Percentiles rank a stretch among this genome's conserved stretches.
Conservation (phyloP, 2,113 vertebrate species). For the Accipiter virgatus region DNA sequence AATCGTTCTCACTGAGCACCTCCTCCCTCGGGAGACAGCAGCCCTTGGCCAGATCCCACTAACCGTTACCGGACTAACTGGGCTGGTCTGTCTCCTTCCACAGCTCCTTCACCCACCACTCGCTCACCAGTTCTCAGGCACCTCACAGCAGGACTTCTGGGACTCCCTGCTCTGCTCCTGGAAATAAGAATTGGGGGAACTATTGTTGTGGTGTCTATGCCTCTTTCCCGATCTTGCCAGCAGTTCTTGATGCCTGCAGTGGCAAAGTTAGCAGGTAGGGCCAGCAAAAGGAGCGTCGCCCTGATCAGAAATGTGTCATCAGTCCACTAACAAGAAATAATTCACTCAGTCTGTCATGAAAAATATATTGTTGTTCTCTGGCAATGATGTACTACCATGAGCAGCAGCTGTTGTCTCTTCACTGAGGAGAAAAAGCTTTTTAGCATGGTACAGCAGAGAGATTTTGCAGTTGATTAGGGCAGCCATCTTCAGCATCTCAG, state of each 20-base stretch:
- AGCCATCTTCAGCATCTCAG: background rate
- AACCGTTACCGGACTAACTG: accelerated
- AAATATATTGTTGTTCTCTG: background rate
- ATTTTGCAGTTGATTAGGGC: background rate
- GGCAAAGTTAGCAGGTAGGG: background rate
- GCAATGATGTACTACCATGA: background rate
- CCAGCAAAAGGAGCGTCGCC: background rate
- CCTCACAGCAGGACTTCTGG: background rate
- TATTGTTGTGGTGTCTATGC: accelerated
- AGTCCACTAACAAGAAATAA: background rate
- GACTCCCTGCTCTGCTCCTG: background rate
- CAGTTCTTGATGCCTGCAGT: background rate
- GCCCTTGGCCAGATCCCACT: background rate
- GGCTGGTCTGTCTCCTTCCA: background rate
- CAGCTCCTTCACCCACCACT: background rate
- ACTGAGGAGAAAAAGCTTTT: background rate
- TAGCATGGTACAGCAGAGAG: background rate
- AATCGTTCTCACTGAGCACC: background rate
- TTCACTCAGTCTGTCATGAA: background rate
- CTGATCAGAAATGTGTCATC: background rate
- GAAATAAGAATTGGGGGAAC: background rate
- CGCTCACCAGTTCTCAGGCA: background rate
- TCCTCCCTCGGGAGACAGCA: background rate
- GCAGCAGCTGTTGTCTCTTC: background rate
- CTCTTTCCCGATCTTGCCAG: background rate